Conservation (phyloP, 2,797 vertebrate genomes). For the Chrysocyon brachyurus region DNA sequence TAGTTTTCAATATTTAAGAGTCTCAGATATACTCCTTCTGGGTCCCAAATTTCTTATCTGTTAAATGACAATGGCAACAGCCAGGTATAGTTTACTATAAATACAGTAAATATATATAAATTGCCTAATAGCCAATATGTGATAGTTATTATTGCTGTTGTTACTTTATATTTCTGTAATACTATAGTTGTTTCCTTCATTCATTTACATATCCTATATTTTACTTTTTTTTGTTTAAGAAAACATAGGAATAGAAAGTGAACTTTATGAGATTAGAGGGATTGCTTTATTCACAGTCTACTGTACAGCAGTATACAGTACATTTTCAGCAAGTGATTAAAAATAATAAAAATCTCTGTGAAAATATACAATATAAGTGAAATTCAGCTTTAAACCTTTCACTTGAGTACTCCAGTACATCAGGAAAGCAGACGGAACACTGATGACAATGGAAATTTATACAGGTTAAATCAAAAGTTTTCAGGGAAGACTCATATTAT, state of each 20-base stretch:
- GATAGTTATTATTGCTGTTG: not conserved
- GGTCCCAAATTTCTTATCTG: not conserved
- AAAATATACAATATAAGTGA: not conserved
- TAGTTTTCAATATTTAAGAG: not conserved
- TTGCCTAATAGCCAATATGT: not conserved
- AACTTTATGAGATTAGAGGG: not conserved
- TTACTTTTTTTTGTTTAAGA: not conserved
- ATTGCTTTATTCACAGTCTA: not conserved
- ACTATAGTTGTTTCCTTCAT: not conserved
- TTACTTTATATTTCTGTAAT: not conserved
- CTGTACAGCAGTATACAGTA: not conserved
- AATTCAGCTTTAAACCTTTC: not conserved
- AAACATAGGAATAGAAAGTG: not conserved
- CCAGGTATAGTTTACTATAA: not conserved
- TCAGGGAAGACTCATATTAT: not conserved
- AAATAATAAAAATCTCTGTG: not conserved
- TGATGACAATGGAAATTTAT: not conserved
- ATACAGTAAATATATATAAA: not conserved
- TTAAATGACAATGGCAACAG: not conserved
- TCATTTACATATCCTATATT: not conserved
- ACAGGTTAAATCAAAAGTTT: not conserved
- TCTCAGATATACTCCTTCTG: not conserved
- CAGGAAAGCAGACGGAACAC: not conserved
- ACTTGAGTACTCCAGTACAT: not conserved
- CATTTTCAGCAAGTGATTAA: not conserved